Evolutionary conservation across 2,797 vertebrate species (phyloP), one percentile per base, ranked within the genome.

Genomic region (Melanotaenia boesemani): DNA sequence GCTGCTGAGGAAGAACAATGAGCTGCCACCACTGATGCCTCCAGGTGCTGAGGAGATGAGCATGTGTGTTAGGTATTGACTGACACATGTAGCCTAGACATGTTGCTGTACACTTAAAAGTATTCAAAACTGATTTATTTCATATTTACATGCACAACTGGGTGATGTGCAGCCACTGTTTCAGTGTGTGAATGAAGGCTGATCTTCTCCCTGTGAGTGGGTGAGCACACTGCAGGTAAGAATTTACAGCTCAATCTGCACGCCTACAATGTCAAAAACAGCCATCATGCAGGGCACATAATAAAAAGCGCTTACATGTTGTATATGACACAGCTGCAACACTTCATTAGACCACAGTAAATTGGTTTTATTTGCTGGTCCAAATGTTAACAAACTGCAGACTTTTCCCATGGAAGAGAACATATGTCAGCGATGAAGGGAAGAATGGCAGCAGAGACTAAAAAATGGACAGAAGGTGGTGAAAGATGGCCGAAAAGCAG

Each of bases 141-240:
- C 20, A 54, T 18, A 32, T 76, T 48, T 4, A 37, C 8, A 37
- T 6, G 15, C 26, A 6, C 24, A 9, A 26, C 24, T 36, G 41
- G 12, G 36, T 36, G 46, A 69, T n/a, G 63, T 46, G 0, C 11
- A 11, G 34, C 44, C 74, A 18, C 20, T 3, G 63, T 63, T 60
- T 76, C 30, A 67, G 65, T 55, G 16, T 7, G 70, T 71, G 76
- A 71, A 77, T 72, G 67, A 71, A 73, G 6, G 1, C 61, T 63
- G 37, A 62, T 70, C 72, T 71, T 11, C 69, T 60, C 5, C 54
- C 59, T 28, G 0, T 67, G 78, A 63, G 86, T 74, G 80, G 60
- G 81, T 26, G 82, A 80, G 71, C 37, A 74, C 81, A 72, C 75
- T 67, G 79, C 84, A 89, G 88, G 88, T 92, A 81, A 59, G 69